Percentiles rank a stretch among this genome's conserved stretches.
phyloP scores from a whole-genome alignment of 2,888 invertebrate genomes.

The Icerya purchasi region DNA sequence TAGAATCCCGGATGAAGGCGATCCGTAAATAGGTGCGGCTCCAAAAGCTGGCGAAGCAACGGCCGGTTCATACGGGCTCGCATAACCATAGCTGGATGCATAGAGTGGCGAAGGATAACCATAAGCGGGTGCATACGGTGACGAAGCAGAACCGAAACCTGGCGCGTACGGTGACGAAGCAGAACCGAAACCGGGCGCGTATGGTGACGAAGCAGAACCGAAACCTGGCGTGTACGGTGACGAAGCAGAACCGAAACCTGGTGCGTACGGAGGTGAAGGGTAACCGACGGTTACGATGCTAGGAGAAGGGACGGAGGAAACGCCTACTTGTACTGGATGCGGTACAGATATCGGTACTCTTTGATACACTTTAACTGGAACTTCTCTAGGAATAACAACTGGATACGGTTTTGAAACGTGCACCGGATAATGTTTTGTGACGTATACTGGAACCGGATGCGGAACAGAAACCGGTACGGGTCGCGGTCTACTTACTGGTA shows the following conservation, averaged over 20 bases:
- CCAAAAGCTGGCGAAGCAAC: neutral
- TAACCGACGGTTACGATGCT: neutral
- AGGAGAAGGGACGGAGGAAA: neutral
- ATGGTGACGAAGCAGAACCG: neutral
- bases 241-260: neutral
- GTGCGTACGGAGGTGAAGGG: neutral
- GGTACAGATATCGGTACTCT: constrained; percentile 13
- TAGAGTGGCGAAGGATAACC: neutral
- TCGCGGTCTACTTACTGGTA: constrained; percentile 11
- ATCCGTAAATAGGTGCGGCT: neutral
- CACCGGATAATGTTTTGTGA: constrained; percentile 46
- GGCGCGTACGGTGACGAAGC: neutral
- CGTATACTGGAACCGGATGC: constrained; percentile 41
- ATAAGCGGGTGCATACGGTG: neutral
- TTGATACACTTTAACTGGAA: constrained; percentile 10
- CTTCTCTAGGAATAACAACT: constrained; percentile 26
- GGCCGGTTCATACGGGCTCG: no score
- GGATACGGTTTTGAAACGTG: constrained; percentile 31
- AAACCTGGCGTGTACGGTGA: neutral
- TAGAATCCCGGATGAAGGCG: neutral
- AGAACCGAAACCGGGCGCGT: neutral
- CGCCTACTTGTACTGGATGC: constrained; percentile 10
- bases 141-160: neutral
- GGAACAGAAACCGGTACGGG: constrained; percentile 12
- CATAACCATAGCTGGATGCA: neutral